Conservation (phyloP, 2,888 invertebrate species). For the Andricus curvator region DNA sequence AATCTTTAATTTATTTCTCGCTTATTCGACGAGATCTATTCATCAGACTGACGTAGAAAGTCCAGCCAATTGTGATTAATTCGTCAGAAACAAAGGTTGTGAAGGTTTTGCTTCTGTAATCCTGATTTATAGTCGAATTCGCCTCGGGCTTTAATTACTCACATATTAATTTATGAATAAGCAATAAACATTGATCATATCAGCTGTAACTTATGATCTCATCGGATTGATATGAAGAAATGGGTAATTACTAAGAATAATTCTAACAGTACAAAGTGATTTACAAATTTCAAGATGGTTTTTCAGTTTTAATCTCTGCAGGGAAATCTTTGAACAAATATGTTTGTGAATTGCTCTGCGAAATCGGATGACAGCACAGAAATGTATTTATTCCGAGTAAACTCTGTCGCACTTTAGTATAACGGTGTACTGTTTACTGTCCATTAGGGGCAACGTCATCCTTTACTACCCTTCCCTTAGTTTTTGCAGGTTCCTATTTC, state of each 20-base stretch:
- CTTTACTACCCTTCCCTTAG: constrained; percentile 49
- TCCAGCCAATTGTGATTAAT: constrained; percentile 40
- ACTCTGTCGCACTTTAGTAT: constrained; percentile 47
- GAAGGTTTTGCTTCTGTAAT: constrained; percentile 26
- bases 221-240: no score
- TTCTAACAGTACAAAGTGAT: neutral
- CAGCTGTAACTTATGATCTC: neutral
- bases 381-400: constrained; percentile 10
- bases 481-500: neutral
- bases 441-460: constrained; percentile 61
- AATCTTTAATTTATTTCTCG: constrained; percentile 38
- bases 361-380: neutral
- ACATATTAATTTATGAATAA: constrained; percentile 33
- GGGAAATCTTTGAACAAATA: constrained; percentile 10
- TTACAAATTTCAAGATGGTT: neutral
- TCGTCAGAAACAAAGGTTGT: constrained; percentile 30
- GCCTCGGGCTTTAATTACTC: constrained; percentile 20
- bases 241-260: neutral
- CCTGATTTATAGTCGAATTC: constrained; percentile 31
- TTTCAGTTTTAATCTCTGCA: neutral
- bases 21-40: constrained; percentile 24
- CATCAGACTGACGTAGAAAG: constrained; percentile 30
- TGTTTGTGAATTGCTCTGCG: constrained; percentile 23
- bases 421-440: constrained; percentile 60
- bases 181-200: constrained; percentile 27